Conservation (phyloP, 1,140 invertebrate species). For the Caerostris darwini region DNA sequence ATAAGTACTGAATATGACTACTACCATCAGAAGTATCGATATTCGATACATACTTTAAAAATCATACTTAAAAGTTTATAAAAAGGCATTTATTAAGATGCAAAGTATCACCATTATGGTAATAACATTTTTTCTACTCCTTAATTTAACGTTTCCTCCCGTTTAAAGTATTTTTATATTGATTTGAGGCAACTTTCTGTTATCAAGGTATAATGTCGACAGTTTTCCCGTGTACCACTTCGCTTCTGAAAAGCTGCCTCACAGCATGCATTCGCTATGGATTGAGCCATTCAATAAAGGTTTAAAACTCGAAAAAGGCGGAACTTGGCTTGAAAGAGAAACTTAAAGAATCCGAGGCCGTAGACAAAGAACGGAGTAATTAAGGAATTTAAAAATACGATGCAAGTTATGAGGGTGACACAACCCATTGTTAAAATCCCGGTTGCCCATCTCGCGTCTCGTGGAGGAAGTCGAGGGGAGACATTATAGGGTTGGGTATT, state of each 20-base stretch:
- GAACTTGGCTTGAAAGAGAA: conserved; percentile 11
- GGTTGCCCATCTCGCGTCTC: not conserved
- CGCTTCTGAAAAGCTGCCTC: not conserved
- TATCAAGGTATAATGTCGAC: too few species aligned
- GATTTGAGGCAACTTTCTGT: too few species aligned
- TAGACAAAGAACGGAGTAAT: not conserved
- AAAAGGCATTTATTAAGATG: too few species aligned
- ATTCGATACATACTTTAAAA: too few species aligned
- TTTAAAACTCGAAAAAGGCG: conserved; percentile 57
- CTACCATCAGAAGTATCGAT: too few species aligned
- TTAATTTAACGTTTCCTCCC: too few species aligned
- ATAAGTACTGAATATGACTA: too few species aligned
- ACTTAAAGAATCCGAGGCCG: not conserved
- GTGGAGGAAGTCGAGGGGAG: not conserved
- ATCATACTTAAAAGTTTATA: too few species aligned
- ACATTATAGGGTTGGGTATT: conserved; percentile 26
- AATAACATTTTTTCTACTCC: too few species aligned
- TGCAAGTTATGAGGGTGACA: conserved; percentile 28
- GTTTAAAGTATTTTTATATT: too few species aligned
- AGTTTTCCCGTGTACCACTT: not conserved
- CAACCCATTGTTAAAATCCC: conserved; percentile 17
- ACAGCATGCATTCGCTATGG: not conserved
- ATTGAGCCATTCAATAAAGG: conserved; percentile 43
- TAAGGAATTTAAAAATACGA: conserved; percentile 31
- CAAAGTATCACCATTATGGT: too few species aligned